Conservation (phyloP, 2,797 vertebrate species). For the Labeo calbasu region DNA sequence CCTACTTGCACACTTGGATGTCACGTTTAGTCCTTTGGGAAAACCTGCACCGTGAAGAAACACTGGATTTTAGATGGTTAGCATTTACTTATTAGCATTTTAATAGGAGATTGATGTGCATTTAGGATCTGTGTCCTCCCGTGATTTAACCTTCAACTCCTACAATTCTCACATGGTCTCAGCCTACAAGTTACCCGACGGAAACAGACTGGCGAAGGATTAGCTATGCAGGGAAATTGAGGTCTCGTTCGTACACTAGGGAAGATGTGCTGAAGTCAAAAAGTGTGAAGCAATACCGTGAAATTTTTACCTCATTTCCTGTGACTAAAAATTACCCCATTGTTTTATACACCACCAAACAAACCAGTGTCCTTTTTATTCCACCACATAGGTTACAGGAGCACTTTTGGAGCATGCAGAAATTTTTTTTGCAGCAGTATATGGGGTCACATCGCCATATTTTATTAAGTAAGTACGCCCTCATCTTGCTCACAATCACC, state of each 20-base stretch:
- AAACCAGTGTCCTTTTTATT: background rate
- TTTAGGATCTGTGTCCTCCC: background rate
- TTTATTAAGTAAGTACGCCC: constrained; percentile 31
- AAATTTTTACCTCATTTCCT: background rate
- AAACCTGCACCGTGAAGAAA: constrained; percentile 42
- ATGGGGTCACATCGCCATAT: background rate
- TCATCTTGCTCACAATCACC: constrained; percentile 19
- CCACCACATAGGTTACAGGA: background rate
- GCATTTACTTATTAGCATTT: constrained; percentile 3
- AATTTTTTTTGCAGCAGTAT: background rate
- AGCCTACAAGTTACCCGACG: background rate
- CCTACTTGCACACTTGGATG: constrained; percentile 73
- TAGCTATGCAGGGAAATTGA: constrained; percentile 45
- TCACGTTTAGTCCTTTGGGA: constrained; percentile 20
- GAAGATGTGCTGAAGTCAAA: constrained; percentile 37
- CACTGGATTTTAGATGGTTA: constrained; percentile 1
- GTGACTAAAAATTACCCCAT: constrained; percentile 14
- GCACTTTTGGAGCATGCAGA: background rate
- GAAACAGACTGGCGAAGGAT: constrained; percentile 36
- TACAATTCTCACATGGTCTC: constrained; percentile 13
- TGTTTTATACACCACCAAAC: constrained; percentile 5
- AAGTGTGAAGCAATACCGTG: constrained; percentile 36
- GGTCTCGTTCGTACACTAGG: constrained; percentile 2
- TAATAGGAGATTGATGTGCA: constrained; percentile 6
- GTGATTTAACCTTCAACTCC: constrained; percentile 46